Evolutionary conservation across 2,113 vertebrate genomes (phyloP), one percentile per base, ranked within the genome.

Genomic region (Notothenia rossii): DNA sequence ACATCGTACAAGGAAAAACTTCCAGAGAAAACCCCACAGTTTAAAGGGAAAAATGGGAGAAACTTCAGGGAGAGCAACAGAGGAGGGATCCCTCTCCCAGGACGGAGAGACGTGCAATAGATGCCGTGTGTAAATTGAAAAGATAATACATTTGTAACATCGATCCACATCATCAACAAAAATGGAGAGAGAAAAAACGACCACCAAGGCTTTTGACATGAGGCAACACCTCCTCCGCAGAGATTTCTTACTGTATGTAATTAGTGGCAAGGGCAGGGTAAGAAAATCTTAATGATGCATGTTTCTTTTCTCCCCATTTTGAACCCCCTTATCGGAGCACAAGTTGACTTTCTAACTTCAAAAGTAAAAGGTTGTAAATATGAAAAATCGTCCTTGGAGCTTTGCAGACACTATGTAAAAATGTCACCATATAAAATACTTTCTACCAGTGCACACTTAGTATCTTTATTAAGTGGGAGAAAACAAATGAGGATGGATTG

Each of bases 91-190:
- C 22, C 22, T 22, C 22, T 22, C 22, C 22, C 22, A 22, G 22
- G 22, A 22, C 22, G 22, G 22, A 22, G 1, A 22, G 22, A 22
- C 22, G 22, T 22, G 22, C 22, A 22, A 22, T 22, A 22, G 22
- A 22, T 22, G 22, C 22, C 22, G 22, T 22, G 22, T 22, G 22
- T 22, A 22, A 22, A 22, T 22, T 22, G 22, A 22, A 22, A 22
- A 22, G 22, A 22, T 22, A 22, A 22, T 22, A 22, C 22, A 22
- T 22, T 22, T 22, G 22, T 1, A 22, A 22, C 22, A 22, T 22
- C n/a, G n/a, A 93, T 83, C 81, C 83, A 92, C 82, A 83, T 89
- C 87, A 85, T 84, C 89, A 81, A 79, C 81, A 88, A 85, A 81
- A 81, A 74, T 33, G 18, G 51, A 64, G 66, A 77, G 55, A 63